Evolutionary conservation across 2,113 vertebrate genomes (phyloP), one percentile per base, ranked within the genome.

Genomic region (Microtus ochrogaster): DNA sequence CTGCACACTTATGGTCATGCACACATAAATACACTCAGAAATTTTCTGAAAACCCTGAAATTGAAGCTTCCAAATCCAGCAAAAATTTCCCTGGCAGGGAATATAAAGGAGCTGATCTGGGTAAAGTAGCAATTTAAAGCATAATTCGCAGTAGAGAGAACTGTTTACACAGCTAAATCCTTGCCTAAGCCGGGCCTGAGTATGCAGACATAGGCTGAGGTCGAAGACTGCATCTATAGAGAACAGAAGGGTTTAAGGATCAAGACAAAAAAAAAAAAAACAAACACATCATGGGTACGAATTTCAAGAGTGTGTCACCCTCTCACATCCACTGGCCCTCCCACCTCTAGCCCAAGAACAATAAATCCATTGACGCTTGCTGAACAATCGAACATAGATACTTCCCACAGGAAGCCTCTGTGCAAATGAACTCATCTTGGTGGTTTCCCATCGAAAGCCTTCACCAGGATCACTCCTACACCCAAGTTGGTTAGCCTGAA

Each of bases 301-400:
- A 73, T 66, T 65, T 90, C 13, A 58, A 77, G 73, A 47, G 3
- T 22, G 9, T 61, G 33, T 93, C 73, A 94, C 66, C 74, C 65
- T 96, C 79, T 87, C 65, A 92, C 49, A 77, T 44, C 74, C 41
- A 83, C 28, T 79, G 68, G 55, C 81, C 78, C 58, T 87, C 36
- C 41, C 49, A 96, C 52, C 72, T 78, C 19, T 84, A 92, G 61
- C 49, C 36, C 92, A 95, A 95, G 81, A 96, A 97, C 86, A 97
- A 94, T 78, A 94, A 93, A 87, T 78, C 63, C 41, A 91, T 73
- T 95, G 41, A 94, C 87, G 86, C 72, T 97, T 92, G 90, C 33
- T 93, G 55, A 97, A 90, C 55, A 97, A 61, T 22, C 82, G 63
- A 88, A 91, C 81, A 90, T 26, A 96, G 90, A 97, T 12, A 66